Evolutionary conservation across 2,888 invertebrate species (phyloP).

Genomic region (Epinotia bilunana): DNA sequence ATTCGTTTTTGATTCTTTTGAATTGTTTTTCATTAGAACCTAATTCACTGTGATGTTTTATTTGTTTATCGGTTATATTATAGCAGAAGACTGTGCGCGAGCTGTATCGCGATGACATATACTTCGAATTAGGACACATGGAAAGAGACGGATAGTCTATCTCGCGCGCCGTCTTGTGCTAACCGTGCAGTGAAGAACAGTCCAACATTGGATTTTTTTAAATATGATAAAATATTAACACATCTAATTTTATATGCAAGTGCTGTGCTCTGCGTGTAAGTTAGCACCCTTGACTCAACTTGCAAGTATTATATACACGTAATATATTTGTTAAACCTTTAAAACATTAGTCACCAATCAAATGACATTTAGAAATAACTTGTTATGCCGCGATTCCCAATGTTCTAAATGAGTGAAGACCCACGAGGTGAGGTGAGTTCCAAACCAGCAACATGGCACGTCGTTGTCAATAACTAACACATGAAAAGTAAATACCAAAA

Average conservation of each 20-base stretch:
- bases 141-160: too few species aligned
- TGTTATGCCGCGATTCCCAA: constrained; percentile 1
- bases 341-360: constrained; percentile 11
- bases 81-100: not conserved
- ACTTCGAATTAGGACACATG: too few species aligned
- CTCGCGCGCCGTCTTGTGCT: too few species aligned
- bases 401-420: constrained; percentile 77
- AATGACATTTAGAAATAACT: not conserved
- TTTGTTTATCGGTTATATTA: not conserved
- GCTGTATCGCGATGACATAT: too few species aligned
- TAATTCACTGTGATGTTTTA: too few species aligned
- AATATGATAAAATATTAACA: not conserved
- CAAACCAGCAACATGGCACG: constrained; percentile 61
- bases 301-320: not conserved
- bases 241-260: constrained; percentile 1
- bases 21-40: not conserved
- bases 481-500: constrained; percentile 54
- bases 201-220: constrained; percentile 11
- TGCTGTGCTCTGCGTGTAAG: not conserved
- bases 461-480: constrained; percentile 53
- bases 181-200: not conserved
- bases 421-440: constrained; percentile 57
- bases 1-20: not conserved
- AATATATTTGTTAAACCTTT: too few species aligned
- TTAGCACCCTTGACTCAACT: not conserved